These are phyloP conservation scores for Ariopsis seemanni DNA, from an alignment of 2,113 vertebrate species.

Conservation along the genomic window DNA sequence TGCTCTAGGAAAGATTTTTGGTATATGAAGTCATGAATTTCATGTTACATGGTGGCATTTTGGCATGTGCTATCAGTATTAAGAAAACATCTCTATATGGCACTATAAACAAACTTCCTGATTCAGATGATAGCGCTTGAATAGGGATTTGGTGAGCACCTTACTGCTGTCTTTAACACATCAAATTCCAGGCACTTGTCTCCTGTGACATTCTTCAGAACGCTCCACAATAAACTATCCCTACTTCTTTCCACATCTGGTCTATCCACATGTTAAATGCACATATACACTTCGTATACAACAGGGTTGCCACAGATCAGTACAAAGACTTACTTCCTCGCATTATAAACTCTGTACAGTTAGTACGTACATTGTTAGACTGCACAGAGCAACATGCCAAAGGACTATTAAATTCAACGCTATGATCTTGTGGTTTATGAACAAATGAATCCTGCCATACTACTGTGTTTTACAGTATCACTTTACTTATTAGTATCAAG, in stretches of 20 bases:
- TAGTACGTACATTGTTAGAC: neutral
- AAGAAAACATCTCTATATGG: neutral
- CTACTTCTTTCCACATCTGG: conserved; percentile 24
- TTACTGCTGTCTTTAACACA: conserved; percentile 8
- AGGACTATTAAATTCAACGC: neutral
- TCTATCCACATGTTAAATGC: conserved; percentile 8
- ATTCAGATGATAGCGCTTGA: neutral
- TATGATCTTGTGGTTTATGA: conserved; percentile 16
- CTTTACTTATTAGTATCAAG: conserved; percentile 32
- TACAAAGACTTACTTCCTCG: conserved; percentile 55
- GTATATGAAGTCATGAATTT: neutral
- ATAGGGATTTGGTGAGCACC: neutral
- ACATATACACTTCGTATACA: neutral
- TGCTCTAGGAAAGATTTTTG: neutral
- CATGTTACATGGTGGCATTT: neutral
- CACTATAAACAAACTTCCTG: neutral
- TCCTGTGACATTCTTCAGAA: conserved; percentile 27
- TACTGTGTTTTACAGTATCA: conserved; percentile 25
- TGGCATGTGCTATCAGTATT: neutral
- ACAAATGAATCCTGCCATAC: neutral
- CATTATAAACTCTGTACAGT: neutral
- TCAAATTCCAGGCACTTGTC: conserved; percentile 22
- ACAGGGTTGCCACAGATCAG: conserved; percentile 60
- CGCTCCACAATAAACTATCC: conserved; percentile 1
- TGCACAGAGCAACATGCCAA: neutral